Percentiles rank a stretch among this genome's conserved stretches.
Conservation (phyloP, 2,113 vertebrate genomes). For the Rhea americana region DNA sequence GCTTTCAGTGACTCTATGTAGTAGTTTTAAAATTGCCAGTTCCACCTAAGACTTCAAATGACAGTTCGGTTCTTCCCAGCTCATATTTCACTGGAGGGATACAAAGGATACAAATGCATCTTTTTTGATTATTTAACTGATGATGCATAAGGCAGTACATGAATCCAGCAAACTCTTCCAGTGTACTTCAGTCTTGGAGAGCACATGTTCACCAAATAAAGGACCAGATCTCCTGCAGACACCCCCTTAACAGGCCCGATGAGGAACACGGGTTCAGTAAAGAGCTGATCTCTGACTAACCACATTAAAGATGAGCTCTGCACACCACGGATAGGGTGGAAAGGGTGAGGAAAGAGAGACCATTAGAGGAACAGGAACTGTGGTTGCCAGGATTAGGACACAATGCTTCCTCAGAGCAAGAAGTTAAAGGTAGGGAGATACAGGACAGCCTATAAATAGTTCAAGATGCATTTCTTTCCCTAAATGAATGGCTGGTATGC, state of each 20-base stretch:
- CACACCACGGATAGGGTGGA: not conserved
- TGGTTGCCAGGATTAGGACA: not conserved
- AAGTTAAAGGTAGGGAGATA: not conserved
- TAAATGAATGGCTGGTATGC: not conserved
- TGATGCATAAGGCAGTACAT: not conserved
- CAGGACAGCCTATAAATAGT: not conserved
- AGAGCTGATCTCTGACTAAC: not conserved
- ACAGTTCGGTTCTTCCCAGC: not conserved
- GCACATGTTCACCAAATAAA: not conserved
- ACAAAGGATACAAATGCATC: not conserved
- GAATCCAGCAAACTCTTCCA: fast-evolving
- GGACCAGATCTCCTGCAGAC: not conserved
- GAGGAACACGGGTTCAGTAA: not conserved
- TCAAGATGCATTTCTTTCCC: not conserved
- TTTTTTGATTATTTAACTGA: not conserved
- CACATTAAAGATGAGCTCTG: not conserved
- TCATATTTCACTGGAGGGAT: not conserved
- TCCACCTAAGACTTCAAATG: not conserved
- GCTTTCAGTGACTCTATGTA: not conserved
- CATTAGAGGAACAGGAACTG: not conserved
- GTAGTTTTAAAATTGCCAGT: not conserved
- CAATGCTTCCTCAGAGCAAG: not conserved
- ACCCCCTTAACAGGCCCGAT: fast-evolving
- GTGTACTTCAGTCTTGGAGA: not conserved
- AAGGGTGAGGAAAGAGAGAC: not conserved